A percentile compares a stretch with the other conserved stretches of the same genome.
These are phyloP conservation scores for Pipistrellus nathusii DNA, from an alignment of 2,797 vertebrate species.

Conservation along the genomic window DNA sequence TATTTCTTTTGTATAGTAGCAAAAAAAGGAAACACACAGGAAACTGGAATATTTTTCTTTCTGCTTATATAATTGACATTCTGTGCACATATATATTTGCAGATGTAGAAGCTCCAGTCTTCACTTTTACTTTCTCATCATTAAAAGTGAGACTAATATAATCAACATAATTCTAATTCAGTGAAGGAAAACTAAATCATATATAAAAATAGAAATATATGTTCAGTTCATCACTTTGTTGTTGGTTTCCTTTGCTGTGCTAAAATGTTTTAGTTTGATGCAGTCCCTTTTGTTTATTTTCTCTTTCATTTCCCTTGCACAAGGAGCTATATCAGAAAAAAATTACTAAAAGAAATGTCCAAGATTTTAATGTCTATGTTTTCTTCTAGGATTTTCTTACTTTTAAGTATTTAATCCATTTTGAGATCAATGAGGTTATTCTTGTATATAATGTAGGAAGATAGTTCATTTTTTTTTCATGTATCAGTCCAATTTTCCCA, in stretches of 20 bases:
- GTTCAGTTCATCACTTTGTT: neutral
- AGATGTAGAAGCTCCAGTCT: neutral
- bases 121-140: neutral
- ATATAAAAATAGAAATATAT: neutral
- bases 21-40: neutral
- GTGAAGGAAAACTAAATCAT: neutral
- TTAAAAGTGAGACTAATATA: neutral
- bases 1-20: neutral
- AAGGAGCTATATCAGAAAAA: neutral
- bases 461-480: neutral
- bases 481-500: neutral
- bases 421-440: neutral
- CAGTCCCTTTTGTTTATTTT: neutral
- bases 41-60: neutral
- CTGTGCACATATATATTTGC: neutral
- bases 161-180: neutral
- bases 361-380: neutral
- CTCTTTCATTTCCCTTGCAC: neutral
- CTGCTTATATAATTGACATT: neutral
- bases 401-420: neutral
- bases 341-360: neutral
- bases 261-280: neutral
- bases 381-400: neutral
- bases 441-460: neutral
- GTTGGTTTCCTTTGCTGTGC: neutral